phyloP scores from a whole-genome alignment of 2,797 vertebrate species.

The Meriones psammophilus region DNA sequence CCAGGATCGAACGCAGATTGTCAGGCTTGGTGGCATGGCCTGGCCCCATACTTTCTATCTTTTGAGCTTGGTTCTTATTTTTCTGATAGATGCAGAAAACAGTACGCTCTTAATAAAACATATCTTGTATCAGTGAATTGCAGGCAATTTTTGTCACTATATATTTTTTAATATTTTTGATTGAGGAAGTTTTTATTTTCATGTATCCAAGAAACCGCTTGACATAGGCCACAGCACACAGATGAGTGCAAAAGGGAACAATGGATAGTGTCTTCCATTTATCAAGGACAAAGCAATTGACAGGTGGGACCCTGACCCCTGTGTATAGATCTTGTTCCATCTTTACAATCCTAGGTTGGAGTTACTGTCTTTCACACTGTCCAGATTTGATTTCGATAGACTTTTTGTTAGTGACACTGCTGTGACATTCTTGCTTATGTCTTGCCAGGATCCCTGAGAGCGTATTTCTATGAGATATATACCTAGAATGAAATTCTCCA shows the following conservation, averaged over 20 bases:
- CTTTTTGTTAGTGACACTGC: neutral
- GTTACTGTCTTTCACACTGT: neutral
- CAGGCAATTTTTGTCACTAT: neutral
- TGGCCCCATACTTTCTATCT: neutral
- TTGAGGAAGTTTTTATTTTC: neutral
- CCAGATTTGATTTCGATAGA: neutral
- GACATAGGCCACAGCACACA: neutral
- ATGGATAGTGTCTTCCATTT: neutral
- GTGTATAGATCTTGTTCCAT: neutral
- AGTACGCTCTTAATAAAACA: neutral
- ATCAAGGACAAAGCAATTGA: neutral
- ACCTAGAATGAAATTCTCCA: neutral
- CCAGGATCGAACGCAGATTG: neutral
- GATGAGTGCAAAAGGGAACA: neutral
- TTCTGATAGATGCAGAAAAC: conserved; percentile 30
- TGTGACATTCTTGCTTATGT: neutral
- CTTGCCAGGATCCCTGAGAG: neutral
- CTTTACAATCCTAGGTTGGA: neutral
- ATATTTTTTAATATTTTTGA: neutral
- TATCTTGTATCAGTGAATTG: neutral
- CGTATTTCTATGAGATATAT: neutral
- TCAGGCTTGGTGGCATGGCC: neutral
- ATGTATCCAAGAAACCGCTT: neutral
- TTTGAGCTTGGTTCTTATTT: conserved; percentile 42
- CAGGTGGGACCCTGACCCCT: neutral